These are phyloP conservation scores for Dendroctonus ponderosae DNA, from an alignment of 1,140 invertebrate species.

Conservation along the genomic window DNA sequence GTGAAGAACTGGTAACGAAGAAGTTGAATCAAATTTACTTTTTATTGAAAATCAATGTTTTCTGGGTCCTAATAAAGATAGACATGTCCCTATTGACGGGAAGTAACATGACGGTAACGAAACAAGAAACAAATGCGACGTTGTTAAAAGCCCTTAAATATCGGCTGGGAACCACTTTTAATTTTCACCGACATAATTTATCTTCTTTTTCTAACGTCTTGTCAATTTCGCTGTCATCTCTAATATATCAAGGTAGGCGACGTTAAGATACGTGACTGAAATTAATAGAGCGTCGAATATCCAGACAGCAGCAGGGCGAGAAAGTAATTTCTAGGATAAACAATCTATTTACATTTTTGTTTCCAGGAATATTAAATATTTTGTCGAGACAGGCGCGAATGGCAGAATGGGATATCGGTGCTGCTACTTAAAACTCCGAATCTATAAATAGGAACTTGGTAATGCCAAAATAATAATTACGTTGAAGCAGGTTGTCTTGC, in stretches of 20 bases:
- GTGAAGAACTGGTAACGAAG: too few relatives aligned
- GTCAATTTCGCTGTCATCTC: constrained; percentile 48
- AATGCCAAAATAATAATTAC: too few relatives aligned
- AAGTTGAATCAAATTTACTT: too few relatives aligned
- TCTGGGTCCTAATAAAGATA: too few relatives aligned
- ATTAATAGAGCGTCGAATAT: constrained; percentile 45
- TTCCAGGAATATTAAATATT: constrained; percentile 31
- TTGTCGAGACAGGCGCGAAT: too few relatives aligned
- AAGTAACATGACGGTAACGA: constrained; percentile 10
- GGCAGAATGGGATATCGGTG: too few relatives aligned
- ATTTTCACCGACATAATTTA: constrained; percentile 45
- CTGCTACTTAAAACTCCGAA: too few relatives aligned
- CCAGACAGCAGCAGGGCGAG: constrained; percentile 28
- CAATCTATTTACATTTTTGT: constrained; percentile 39
- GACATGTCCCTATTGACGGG: too few relatives aligned
- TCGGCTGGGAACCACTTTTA: constrained; percentile 37
- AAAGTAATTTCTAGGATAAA: constrained; percentile 43
- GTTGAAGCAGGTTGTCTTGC: too few relatives aligned
- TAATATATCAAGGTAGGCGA: constrained; percentile 47
- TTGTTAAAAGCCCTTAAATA: constrained; percentile 23
- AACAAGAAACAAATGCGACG: constrained; percentile 25
- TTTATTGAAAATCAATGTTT: too few relatives aligned
- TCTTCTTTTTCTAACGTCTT: constrained; percentile 46
- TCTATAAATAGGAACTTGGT: too few relatives aligned
- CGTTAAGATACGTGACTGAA: constrained; percentile 45